Percentiles rank a stretch among this genome's conserved stretches.
Evolutionary conservation across 2,113 vertebrate species (phyloP).

Genomic region (Choloepus hoffmanni): DNA sequence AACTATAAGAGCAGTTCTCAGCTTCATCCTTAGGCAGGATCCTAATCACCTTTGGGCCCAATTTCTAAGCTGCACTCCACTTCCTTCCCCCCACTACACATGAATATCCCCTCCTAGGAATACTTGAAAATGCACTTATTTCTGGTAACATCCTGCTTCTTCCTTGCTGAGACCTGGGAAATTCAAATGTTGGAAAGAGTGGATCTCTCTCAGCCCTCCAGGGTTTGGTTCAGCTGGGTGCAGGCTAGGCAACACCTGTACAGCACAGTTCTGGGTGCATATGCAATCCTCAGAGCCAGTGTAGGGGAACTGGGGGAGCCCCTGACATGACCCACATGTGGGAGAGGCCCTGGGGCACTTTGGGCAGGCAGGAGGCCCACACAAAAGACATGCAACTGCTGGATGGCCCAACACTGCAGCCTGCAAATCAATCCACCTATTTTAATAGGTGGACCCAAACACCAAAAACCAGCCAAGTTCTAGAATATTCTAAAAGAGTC

Average conservation of each 20-base stretch:
- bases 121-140: too few species aligned
- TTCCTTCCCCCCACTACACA: background rate
- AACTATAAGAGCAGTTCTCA: background rate
- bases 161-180: background rate
- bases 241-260: background rate
- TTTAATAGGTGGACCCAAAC: background rate
- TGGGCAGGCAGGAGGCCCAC: background rate
- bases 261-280: too few species aligned
- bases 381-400: background rate
- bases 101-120: background rate
- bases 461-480: background rate
- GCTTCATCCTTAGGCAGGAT: background rate
- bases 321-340: fast-evolving
- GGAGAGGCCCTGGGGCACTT: background rate
- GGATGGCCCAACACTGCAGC: too few species aligned
- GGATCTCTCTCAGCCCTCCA: background rate
- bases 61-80: background rate
- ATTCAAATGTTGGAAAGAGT: background rate
- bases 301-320: background rate
- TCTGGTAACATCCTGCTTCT: background rate
- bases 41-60: too few species aligned
- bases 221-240: background rate
- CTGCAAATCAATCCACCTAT: background rate
- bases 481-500: background rate
- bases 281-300: background rate